Conservation (phyloP, 2,113 vertebrate species). For the Microtus ochrogaster region DNA sequence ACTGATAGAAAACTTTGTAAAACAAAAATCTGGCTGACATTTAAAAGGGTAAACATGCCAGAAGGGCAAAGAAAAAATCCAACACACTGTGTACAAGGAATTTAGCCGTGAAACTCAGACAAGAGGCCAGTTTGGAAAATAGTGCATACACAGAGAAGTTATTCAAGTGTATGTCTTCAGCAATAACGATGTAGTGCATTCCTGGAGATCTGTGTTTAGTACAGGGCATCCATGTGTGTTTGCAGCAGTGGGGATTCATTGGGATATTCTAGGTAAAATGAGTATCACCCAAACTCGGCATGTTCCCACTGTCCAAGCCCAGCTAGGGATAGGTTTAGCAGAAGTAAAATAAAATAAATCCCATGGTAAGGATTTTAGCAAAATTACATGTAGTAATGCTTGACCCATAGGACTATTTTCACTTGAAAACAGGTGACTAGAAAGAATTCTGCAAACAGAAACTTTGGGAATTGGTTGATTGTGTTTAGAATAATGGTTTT, state of each 20-base stretch:
- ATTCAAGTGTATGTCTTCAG: background rate
- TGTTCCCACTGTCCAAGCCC: background rate
- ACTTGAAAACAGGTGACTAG: background rate
- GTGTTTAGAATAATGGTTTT: background rate
- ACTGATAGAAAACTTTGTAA: background rate
- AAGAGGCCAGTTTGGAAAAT: slow-evolving; percentile 21
- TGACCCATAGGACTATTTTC: background rate
- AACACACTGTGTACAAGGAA: slow-evolving; percentile 24
- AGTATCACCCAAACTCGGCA: background rate
- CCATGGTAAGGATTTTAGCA: background rate
- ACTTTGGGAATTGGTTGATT: background rate
- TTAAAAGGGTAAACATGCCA: slow-evolving; percentile 1
- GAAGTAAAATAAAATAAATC: background rate
- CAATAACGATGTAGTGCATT: background rate
- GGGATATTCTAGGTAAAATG: background rate
- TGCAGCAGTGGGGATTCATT: background rate
- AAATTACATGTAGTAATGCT: background rate
- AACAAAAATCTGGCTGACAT: background rate
- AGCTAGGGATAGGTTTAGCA: background rate
- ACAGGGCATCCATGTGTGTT: slow-evolving; percentile 20
- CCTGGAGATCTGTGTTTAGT: background rate
- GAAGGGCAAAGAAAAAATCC: background rate
- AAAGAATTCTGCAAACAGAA: background rate
- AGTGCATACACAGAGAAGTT: background rate
- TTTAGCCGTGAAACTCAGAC: slow-evolving; percentile 10